These are phyloP conservation scores for Parnassius smintheus DNA, from an alignment of 2,888 invertebrate species.

Conservation along the genomic window DNA sequence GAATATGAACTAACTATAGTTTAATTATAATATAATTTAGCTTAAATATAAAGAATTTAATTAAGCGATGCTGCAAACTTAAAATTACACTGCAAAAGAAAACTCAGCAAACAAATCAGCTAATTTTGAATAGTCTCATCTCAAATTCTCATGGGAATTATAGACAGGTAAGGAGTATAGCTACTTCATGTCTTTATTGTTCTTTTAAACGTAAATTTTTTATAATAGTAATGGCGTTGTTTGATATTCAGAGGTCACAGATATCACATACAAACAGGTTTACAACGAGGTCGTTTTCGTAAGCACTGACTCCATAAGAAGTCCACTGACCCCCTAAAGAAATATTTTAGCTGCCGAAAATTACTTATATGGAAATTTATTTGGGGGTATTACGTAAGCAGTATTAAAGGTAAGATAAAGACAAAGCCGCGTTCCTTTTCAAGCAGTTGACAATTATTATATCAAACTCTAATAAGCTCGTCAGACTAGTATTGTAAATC, in stretches of 20 bases:
- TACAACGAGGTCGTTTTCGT: constrained; percentile 13
- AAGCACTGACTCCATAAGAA: constrained; percentile 16
- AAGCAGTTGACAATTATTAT: background rate
- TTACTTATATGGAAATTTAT: constrained; percentile 14
- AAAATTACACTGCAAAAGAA: too few relatives aligned
- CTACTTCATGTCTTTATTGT: constrained; percentile 1
- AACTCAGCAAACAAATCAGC: too few relatives aligned
- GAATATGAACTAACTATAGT: too few relatives aligned
- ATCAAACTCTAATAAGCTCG: constrained; percentile 6
- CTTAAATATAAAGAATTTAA: too few relatives aligned
- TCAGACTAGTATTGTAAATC: too few relatives aligned
- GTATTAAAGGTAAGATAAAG: background rate
- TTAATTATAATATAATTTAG: too few relatives aligned
- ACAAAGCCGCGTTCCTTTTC: constrained; percentile 9
- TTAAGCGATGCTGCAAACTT: too few relatives aligned
- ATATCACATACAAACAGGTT: constrained; percentile 24
- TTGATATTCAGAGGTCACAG: constrained; percentile 21
- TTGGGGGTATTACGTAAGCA: constrained; percentile 14
- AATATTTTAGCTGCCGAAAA: constrained; percentile 7
- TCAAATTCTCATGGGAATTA: background rate
- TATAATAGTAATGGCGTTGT: background rate
- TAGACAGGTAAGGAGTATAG: background rate
- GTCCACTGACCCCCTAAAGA: constrained; percentile 20
- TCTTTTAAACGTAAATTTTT: background rate
- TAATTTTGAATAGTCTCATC: background rate